Evolutionary conservation across 2,113 vertebrate species (phyloP).

Genomic region (Gavialis gangeticus): DNA sequence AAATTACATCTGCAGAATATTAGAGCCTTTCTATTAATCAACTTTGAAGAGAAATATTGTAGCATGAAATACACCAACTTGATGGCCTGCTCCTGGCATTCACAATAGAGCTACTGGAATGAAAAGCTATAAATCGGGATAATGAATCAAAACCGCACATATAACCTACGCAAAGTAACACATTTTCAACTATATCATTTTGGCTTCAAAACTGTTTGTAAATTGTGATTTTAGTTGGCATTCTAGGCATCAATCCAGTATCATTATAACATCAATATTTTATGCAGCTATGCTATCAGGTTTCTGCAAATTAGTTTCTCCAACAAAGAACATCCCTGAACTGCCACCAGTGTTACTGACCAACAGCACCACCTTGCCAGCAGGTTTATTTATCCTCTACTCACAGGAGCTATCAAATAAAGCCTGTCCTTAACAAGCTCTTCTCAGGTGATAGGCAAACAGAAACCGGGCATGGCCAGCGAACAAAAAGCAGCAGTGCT

Average conservation of each 20-base stretch:
- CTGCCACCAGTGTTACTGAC: background rate
- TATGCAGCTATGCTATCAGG: slow-evolving; percentile 49
- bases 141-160: fast-evolving
- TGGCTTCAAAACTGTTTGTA: background rate
- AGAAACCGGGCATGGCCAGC: background rate
- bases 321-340: slow-evolving; percentile 11
- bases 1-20: background rate
- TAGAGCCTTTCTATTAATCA: background rate
- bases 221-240: background rate
- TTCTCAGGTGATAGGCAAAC: slow-evolving; percentile 26
- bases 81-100: background rate
- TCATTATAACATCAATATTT: slow-evolving; percentile 61
- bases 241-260: slow-evolving; percentile 16
- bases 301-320: slow-evolving; percentile 24
- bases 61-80: background rate
- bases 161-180: background rate
- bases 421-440: background rate
- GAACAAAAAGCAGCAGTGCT: background rate
- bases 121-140: background rate
- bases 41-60: background rate
- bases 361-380: background rate
- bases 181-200: background rate
- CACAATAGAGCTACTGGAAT: background rate
- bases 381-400: background rate
- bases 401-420: background rate